A percentile compares a stretch with the other conserved stretches of the same genome.
Evolutionary conservation across 2,113 vertebrate species (phyloP).

Genomic region (Anseranas semipalmata): DNA sequence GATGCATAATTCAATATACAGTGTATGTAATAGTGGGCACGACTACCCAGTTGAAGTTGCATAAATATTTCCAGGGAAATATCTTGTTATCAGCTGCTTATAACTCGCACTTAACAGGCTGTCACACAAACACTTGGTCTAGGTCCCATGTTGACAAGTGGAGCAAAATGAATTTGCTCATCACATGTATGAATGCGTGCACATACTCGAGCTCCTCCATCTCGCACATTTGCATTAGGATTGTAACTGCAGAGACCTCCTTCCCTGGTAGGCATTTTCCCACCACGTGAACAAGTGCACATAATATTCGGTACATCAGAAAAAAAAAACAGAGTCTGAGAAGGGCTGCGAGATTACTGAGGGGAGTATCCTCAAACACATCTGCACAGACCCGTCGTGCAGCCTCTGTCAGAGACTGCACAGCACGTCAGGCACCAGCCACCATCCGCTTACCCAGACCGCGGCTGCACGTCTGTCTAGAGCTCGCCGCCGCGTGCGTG

Average conservation of each 20-base stretch:
- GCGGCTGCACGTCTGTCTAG: neutral
- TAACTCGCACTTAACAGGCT: neutral
- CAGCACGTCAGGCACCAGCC: accelerated
- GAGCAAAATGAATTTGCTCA: neutral
- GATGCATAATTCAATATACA: conserved; percentile 21
- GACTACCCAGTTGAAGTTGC: neutral
- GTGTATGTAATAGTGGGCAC: neutral
- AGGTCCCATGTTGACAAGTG: neutral
- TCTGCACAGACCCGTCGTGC: accelerated
- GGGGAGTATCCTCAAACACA: accelerated
- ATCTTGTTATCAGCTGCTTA: neutral
- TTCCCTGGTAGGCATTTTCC: neutral
- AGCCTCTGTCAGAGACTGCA: neutral
- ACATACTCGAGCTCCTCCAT: neutral
- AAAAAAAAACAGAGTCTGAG: neutral
- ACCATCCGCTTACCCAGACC: neutral
- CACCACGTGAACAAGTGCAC: neutral
- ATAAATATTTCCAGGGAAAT: conserved; percentile 31
- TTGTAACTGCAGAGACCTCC: neutral
- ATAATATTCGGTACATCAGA: neutral
- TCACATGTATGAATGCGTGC: accelerated
- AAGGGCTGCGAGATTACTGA: neutral
- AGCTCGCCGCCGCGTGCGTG: neutral
- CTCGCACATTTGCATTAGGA: neutral
- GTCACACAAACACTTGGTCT: neutral